A percentile compares a stretch with the other conserved stretches of the same genome.
phyloP scores from a whole-genome alignment of 2,113 vertebrate genomes.

The Aleadryas rufinucha region DNA sequence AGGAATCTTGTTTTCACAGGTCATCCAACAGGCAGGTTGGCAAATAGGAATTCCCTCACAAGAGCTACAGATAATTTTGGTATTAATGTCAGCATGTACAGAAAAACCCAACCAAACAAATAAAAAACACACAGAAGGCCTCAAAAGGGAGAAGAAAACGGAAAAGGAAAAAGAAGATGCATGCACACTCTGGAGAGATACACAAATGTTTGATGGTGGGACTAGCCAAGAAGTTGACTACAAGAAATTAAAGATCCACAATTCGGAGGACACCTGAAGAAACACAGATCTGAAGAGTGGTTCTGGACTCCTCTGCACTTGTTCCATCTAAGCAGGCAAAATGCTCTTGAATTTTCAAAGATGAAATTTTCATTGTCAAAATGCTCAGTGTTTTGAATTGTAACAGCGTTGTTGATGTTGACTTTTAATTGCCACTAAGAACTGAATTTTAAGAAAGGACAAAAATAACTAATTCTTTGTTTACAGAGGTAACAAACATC shows the following conservation, averaged over 20 bases:
- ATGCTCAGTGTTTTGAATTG: not conserved
- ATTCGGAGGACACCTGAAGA: not conserved
- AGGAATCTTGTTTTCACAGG: not conserved
- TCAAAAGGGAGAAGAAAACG: not conserved
- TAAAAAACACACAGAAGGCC: not conserved
- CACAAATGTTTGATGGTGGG: not conserved
- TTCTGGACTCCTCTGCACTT: not conserved
- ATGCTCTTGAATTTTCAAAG: not conserved
- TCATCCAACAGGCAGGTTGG: not conserved
- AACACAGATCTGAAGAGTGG: not conserved
- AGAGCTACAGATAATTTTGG: not conserved
- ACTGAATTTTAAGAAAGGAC: not conserved
- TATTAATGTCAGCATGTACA: not conserved
- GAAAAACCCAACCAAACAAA: not conserved
- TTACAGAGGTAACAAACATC: not conserved
- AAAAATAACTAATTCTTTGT: not conserved
- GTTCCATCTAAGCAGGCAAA: not conserved
- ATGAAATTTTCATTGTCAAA: not conserved
- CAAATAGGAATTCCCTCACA: not conserved
- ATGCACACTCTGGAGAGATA: not conserved
- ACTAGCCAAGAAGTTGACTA: not conserved
- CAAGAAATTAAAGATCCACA: not conserved
- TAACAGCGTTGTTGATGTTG: not conserved
- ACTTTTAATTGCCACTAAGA: not conserved
- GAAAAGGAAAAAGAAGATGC: not conserved